phyloP scores from a whole-genome alignment of 2,113 vertebrate genomes.

The Aspidoscelis tigris region DNA sequence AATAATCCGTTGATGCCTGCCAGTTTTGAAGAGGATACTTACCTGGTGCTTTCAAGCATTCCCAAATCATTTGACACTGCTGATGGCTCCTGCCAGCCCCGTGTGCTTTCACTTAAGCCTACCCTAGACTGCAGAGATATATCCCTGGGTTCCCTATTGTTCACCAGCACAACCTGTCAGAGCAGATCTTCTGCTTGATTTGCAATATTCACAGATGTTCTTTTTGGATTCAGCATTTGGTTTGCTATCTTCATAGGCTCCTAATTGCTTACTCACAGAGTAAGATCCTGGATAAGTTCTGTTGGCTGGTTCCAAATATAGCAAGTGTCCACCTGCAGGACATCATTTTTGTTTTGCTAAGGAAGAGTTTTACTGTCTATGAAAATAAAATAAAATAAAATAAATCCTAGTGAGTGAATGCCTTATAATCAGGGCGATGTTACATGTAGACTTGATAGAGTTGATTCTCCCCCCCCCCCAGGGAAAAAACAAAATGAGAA shows the following conservation, averaged over 20 bases:
- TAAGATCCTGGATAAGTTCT: constrained; percentile 45
- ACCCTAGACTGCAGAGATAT: constrained; percentile 50
- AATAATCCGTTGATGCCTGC: constrained; percentile 63
- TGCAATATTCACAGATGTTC: constrained; percentile 32
- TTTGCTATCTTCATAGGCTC: constrained; percentile 39
- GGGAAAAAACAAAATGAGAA: neutral
- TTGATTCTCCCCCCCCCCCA: neutral
- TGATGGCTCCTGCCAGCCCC: constrained; percentile 61
- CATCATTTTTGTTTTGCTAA: constrained; percentile 8
- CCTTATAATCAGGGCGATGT: constrained; percentile 6
- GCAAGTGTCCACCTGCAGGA: neutral
- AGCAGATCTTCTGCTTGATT: constrained; percentile 50
- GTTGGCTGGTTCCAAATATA: rapidly evolving
- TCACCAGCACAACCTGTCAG: neutral
- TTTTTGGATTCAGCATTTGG: constrained; percentile 35
- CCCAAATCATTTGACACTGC: constrained; percentile 58
- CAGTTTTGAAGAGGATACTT: constrained; percentile 69
- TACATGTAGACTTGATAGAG: constrained; percentile 23
- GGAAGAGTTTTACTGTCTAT: neutral
- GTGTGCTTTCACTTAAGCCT: constrained; percentile 50
- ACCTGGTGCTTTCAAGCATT: constrained; percentile 67
- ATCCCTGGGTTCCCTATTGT: constrained; percentile 46
- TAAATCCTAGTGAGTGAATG: constrained; percentile 29
- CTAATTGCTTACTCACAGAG: constrained; percentile 47
- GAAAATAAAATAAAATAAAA: constrained; percentile 30